Base-by-base conservation (phyloP, 2,888 invertebrate genomes). In the Epiperipatus broadwayi region DNA sequence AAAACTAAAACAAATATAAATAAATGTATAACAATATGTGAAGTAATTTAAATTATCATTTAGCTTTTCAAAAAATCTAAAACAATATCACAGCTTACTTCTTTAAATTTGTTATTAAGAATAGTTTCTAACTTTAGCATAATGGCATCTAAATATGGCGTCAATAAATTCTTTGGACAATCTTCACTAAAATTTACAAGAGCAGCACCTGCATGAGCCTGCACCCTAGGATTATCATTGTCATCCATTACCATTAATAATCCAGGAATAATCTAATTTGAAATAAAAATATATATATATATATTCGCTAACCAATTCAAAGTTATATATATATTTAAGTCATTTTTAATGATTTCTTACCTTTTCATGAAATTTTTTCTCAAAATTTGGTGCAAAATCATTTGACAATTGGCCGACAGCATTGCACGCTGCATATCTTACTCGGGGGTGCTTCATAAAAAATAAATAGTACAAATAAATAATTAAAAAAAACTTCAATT, bases 121-220 rank as follows among this genome's bases (percentile, higher is more conserved):
- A 93, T 83, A 1, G 69, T 68, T 63, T 89, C 85, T 43, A 97
- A 68, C 60, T 89, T 89, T 39, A 66, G 67, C 76, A 95, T 87
- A 47, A 97, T 75, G 16, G 73, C 74, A 51, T 89, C 80, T 44
- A 97, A 69, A 58, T 97, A 95, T 46, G 74, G 75, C 7, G 77
- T 77, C 44, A 97, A 66, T 49, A 95, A 85, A 50, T 74, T 71
- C 60, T 95, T 93, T 0, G 95, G 91, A 59, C 95, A 95, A 60
- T 95, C 95, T 65, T 97, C 97, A 53, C 89, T 87, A 64, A 99
- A 99, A 65, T 97, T 99, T 2, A 99, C 95, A 46, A 97, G 68
- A 34, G 97, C 97, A 37, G 97, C 95, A 32, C 91, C 75, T 32
- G 75, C 74, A 57, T 77, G 75, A 43, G 81, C 79, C 65, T 84